Evolutionary conservation across 2,888 invertebrate genomes (phyloP), one percentile per base, ranked within the genome.

Genomic region (Amphiduros pacificus): DNA sequence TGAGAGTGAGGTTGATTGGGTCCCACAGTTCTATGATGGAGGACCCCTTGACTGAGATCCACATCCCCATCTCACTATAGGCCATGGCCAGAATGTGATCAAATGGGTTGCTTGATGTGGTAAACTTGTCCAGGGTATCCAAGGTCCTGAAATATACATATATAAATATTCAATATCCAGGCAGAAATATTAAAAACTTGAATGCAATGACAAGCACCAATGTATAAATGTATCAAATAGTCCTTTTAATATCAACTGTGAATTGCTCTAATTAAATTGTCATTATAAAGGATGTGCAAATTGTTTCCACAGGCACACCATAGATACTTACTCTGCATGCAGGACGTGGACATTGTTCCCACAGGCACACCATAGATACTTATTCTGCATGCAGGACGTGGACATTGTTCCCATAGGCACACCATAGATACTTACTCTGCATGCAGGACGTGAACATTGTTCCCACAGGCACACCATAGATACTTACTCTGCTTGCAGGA

Each of bases 21-120:
- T 84, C 83, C 85, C 86, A 86, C 36, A 86, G 74, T 71, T 86
- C 84, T 56, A 86, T 66, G 22, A 85, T 76, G n/a, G 84, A 83
- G 0, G 85, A 85, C 22, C 85, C 85, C 36, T 83, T 76, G n/a
- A 85, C 76, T 2, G 82, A 76, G 27, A 85, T 73, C 82, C 84
- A 85, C 32, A 85, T 79, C 6, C 85, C 85, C 57, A 77, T 74
- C 1, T 77, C 72, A 2, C 83, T 17, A n/a, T 20, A n/a, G 55
- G 44, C 22, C 61, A 68, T 61, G 58, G 79, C 77, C 29, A 82
- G 75, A 52, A 85, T 79, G 68, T 82, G 82, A 64, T 85, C 85
- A 66, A 84, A 82, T 1, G 82, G 79, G 60, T 83, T 85, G n/a
- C 78, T 79, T 2, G 85, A 85, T 11, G 85, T 83, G 51, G 79